A percentile compares a stretch with the other conserved stretches of the same genome.
Conservation (phyloP, 2,888 invertebrate species). For the Tortrix viridana region DNA sequence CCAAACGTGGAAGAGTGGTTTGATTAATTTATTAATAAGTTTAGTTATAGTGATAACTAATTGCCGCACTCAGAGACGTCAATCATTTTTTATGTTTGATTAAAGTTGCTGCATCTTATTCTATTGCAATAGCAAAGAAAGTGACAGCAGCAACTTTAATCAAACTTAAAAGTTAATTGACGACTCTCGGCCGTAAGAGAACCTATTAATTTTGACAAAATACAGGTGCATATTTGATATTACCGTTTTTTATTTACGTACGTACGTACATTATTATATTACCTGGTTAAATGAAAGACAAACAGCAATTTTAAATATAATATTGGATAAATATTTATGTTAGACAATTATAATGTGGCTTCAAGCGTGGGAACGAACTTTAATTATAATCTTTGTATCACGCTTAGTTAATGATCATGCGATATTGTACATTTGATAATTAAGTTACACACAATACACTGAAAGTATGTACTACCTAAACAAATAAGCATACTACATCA, state of each 20-base stretch:
- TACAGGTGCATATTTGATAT: constrained; percentile 12
- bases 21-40: constrained; percentile 56
- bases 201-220: constrained; percentile 9
- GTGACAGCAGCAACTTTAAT: no score
- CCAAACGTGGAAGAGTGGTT: constrained; percentile 94
- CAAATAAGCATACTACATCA: constrained; percentile 64
- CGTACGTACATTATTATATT: no score
- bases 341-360: constrained; percentile 77
- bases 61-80: no score
- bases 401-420: constrained; percentile 60
- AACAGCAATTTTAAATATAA: constrained; percentile 57
- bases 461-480: constrained; percentile 53
- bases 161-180: not conserved
- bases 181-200: constrained; percentile 8
- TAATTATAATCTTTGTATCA: constrained; percentile 66
- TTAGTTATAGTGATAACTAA: no score
- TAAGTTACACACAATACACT: constrained; percentile 55
- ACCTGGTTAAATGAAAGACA: constrained; percentile 42
- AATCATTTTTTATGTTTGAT: no score
- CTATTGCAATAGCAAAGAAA: no score
- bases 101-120: no score
- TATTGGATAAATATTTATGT: constrained; percentile 82
- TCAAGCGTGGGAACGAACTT: constrained; percentile 76
- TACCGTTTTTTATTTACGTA: constrained; percentile 9
- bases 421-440: constrained; percentile 64